Evolutionary conservation across 1,140 invertebrate species (phyloP), one percentile per base, ranked within the genome.

Genomic region (Luehdorfia chinensis): DNA sequence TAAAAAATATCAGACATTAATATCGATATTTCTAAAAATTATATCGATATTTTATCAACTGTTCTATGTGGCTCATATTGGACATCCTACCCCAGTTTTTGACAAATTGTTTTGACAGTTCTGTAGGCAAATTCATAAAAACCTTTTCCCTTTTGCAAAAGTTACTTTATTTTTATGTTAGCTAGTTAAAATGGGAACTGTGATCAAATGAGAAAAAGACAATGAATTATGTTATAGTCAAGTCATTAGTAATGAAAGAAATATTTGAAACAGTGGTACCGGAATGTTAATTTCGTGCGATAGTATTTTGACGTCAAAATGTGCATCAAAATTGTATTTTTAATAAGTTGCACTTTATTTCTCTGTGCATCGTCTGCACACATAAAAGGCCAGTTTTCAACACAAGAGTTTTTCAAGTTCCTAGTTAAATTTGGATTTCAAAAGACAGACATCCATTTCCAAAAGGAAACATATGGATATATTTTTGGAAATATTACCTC

Each of bases 391-490:
- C 68, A 75, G 56, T 86, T 86, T 66, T 73, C 76, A 19, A 84
- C 83, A 11, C 51, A 64, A 39, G 80, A 84, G 25, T 98, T 97
- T 79, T 98, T 97, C 76, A 91, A 93, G 70, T 97, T 98, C 86
- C 87, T 99, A 21, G 90, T 95, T 1, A 98, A 98, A 87, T 99
- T 98, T 84, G 97, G 97, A 45, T 96, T 98, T 80, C 96, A 98
- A 87, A 97, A 98, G 85, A 97, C 96, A n/a, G 94, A 97, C 77
- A 89, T 91, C 13, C 91, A 95, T 75, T 90, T 93, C 57, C 88
- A 92, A 64, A 91, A 91, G 55, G 92, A 94, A 54, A 96, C 95
- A 48, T 93, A 94, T 85, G 97, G 97, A 16, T 98, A 96, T 78
- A 97, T 98, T 61, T 98, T 96, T 80, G 97, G 97, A 9, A 98